Evolutionary conservation across 1,140 invertebrate species (phyloP), one percentile per base, ranked within the genome.

Genomic region (Ooceraea biroi): DNA sequence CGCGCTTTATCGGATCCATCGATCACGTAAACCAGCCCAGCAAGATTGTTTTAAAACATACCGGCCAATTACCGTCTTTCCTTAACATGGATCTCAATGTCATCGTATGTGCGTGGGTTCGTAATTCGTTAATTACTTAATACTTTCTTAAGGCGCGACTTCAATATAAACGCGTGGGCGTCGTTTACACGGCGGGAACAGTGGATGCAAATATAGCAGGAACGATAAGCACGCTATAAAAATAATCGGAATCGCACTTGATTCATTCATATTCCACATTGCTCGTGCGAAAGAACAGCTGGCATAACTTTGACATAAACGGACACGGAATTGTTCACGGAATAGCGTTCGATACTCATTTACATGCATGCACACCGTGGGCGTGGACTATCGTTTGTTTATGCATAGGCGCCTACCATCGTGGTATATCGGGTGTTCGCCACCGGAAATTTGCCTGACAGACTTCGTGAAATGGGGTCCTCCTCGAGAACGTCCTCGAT

Each of bases 381-480:
- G 36, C 74, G 65, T 44, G 22, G 48, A 55, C 17, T 5, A 19
- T 2, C 61, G 30, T 77, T 77, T 7, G 2, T 80, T 80, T 80
- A 80, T 22, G 76, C 74, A 3, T n/a, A 57, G 22, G 41, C 27
- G 48, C 5, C 10, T 36, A 77, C 27, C 74, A 19, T 22, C 44
- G 58, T 3, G 44, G 19, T 19, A 44, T 7, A 5, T 25, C 74
- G 63, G 63, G 48, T 69, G 65, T 80, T 80, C 66, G 69, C 50
- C 76, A 69, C 41, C 60, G 74, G 74, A 77, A 66, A 66, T 77
- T 30, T 69, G 63, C 25, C 27, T 36, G 76, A 68, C 30, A 57
- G 22, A 68, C 74, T 57, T 55, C 27, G 63, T 27, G 36, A 78
- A 55, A 50, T 14, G 14, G 25, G 46, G 48, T 27, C 46, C 8